These are phyloP conservation scores for Crenichthys baileyi DNA, from an alignment of 2,797 vertebrate genomes.

Conservation along the genomic window DNA sequence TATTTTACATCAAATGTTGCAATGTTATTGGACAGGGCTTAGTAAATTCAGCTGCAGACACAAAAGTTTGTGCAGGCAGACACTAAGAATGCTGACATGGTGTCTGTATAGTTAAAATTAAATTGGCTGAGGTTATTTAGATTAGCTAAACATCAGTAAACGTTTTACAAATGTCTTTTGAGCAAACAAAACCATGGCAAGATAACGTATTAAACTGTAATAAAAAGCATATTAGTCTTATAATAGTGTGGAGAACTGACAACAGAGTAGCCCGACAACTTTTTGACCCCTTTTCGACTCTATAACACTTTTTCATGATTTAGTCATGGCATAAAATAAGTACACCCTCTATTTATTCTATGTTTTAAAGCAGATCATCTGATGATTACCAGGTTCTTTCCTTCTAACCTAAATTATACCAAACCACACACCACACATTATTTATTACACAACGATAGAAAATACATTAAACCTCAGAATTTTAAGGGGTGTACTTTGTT, in stretches of 20 bases:
- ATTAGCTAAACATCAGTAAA: not conserved
- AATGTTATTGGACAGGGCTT: not conserved
- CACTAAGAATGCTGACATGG: not conserved
- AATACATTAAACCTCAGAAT: not conserved
- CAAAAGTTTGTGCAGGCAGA: not conserved
- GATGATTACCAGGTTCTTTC: not conserved
- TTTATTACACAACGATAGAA: not conserved
- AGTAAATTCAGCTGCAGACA: not conserved
- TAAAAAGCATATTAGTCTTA: not conserved
- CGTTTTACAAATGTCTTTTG: not conserved
- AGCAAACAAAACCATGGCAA: not conserved
- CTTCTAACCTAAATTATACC: not conserved
- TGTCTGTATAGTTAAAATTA: not conserved
- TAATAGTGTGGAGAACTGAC: not conserved
- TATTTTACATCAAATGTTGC: not conserved
- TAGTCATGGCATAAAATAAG: not conserved
- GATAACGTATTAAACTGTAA: not conserved
- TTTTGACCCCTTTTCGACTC: not conserved
- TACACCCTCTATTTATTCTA: not conserved
- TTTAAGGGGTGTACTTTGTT: not conserved
- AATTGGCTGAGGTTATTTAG: constrained; percentile 2
- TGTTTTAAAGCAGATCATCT: not conserved
- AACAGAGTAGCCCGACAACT: not conserved
- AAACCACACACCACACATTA: not conserved
- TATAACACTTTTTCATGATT: not conserved